These are phyloP conservation scores for Busseola fusca DNA, from an alignment of 2,888 invertebrate genomes.

Conservation along the genomic window DNA sequence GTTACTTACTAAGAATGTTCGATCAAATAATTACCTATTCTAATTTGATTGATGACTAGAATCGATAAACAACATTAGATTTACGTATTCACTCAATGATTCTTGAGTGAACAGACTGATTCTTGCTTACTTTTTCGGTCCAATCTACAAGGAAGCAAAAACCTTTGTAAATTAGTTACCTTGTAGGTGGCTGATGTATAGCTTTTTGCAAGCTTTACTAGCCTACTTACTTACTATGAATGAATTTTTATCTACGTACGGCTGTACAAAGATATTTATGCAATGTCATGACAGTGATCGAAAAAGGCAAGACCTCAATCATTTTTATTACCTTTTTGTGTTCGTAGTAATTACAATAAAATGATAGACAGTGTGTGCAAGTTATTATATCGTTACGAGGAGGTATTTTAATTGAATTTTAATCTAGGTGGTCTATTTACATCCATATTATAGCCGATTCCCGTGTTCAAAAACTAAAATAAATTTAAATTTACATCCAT, in stretches of 20 bases:
- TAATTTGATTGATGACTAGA: background rate
- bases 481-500: background rate
- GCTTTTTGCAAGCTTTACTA: background rate
- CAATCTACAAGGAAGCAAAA: background rate
- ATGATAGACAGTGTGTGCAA: background rate
- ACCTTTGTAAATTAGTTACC: background rate
- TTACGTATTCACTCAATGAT: background rate
- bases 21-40: background rate
- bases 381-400: conserved; percentile 26
- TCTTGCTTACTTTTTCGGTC: background rate
- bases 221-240: background rate
- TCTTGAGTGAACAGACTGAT: background rate
- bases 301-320: conserved; percentile 8
- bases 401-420: conserved; percentile 22
- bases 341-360: background rate
- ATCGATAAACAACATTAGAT: background rate
- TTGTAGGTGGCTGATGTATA: background rate
- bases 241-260: background rate
- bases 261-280: conserved; percentile 9
- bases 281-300: conserved; percentile 29
- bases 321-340: conserved; percentile 6
- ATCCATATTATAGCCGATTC: background rate
- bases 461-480: too few relatives aligned
- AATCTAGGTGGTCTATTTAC: conserved; percentile 1
- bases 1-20: background rate